A percentile compares a stretch with the other conserved stretches of the same genome.
Evolutionary conservation across 2,888 invertebrate genomes (phyloP).

Genomic region (Pachycephus smyrnensis): DNA sequence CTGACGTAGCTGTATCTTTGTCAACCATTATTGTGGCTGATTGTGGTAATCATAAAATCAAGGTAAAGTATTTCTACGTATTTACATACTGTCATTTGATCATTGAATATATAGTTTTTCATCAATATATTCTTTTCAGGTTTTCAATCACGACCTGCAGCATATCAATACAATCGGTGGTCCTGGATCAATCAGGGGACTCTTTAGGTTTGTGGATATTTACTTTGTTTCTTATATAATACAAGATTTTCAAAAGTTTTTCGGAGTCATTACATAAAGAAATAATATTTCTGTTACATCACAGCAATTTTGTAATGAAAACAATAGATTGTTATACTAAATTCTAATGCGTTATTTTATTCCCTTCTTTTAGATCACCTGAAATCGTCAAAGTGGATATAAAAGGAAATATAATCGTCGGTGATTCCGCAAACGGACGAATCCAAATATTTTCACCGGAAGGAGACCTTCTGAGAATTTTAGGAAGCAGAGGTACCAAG

Average conservation of each 20-base stretch:
- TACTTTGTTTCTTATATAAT: neutral
- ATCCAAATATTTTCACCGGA: conserved; percentile 81
- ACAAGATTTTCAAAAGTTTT: neutral
- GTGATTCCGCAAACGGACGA: conserved; percentile 82
- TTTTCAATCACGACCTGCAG: conserved; percentile 41
- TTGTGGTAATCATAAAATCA: conserved; percentile 79
- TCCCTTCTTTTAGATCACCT: conserved; percentile 73
- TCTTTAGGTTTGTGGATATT: conserved; percentile 32
- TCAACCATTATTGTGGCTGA: conserved; percentile 75
- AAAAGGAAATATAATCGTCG: conserved; percentile 81
- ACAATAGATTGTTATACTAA: neutral
- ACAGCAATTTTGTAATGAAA: conserved; percentile 2
- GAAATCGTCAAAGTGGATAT: conserved; percentile 80
- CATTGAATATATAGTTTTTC: neutral
- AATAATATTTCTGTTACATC: neutral
- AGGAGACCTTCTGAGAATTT: conserved; percentile 76
- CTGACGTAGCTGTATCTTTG: conserved; percentile 75
- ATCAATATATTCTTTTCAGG: conserved; percentile 24
- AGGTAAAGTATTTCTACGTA: conserved; percentile 53
- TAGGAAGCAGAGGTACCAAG: conserved; percentile 71
- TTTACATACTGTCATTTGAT: conserved; percentile 6
- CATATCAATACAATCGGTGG: conserved; percentile 40
- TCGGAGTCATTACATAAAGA: neutral
- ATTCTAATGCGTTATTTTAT: neutral
- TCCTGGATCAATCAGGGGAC: conserved; percentile 37